Percentiles rank a stretch among this genome's conserved stretches.
These are phyloP conservation scores for Phrynocephalus guinanensis DNA, from an alignment of 2,797 vertebrate genomes.

Conservation along the genomic window DNA sequence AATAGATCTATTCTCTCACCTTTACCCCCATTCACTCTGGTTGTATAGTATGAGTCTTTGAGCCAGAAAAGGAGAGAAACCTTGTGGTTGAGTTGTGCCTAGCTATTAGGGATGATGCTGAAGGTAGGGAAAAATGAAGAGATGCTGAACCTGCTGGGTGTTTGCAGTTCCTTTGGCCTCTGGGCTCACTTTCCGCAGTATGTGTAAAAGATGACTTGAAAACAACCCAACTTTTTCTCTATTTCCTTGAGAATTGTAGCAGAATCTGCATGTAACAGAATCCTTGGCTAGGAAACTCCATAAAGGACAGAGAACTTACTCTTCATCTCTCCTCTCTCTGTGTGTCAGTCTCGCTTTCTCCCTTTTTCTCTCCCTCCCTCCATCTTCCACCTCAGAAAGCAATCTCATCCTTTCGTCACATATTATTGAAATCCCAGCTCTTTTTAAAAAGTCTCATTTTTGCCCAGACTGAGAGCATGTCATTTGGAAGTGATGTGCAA, in stretches of 20 bases:
- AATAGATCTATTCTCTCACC: background rate
- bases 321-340: conserved; percentile 60
- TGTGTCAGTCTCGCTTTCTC: conserved; percentile 31
- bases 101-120: background rate
- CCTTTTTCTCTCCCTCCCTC: conserved; percentile 61
- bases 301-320: conserved; percentile 66
- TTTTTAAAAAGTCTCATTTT: conserved; percentile 82
- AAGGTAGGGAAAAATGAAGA: background rate
- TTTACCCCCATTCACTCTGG: background rate
- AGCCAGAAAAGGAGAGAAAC: background rate
- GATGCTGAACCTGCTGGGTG: rapidly evolving
- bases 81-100: background rate
- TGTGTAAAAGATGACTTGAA: conserved; percentile 4
- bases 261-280: conserved; percentile 53
- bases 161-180: background rate
- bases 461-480: conserved; percentile 85
- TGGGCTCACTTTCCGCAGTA: conserved; percentile 7
- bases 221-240: conserved; percentile 46
- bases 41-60: background rate
- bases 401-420: conserved; percentile 86
- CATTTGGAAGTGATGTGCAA: conserved; percentile 87
- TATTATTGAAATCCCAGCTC: conserved; percentile 86
- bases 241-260: conserved; percentile 31
- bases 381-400: conserved; percentile 82
- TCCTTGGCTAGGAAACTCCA: conserved; percentile 60